Conservation (phyloP, 2,888 invertebrate species). For the Phytoseiulus persimilis region DNA sequence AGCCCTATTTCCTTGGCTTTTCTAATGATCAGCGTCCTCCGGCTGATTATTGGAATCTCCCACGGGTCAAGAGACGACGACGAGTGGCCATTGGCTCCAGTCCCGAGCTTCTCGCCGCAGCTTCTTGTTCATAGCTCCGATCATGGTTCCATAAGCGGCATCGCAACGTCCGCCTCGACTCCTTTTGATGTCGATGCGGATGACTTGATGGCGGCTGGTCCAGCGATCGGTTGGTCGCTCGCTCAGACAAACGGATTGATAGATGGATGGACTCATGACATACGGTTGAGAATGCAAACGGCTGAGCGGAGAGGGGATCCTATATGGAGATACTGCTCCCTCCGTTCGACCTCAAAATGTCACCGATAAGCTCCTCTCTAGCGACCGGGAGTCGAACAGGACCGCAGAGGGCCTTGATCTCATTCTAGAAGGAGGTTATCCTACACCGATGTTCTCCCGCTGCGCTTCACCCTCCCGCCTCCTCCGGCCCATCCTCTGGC, state of each 20-base stretch:
- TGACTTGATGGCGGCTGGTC: not conserved
- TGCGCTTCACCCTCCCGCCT: not conserved
- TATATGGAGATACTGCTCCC: constrained; percentile 17
- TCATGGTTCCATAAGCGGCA: not conserved
- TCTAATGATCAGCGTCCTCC: not conserved
- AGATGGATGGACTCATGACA: not conserved
- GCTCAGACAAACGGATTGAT: not conserved
- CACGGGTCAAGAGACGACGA: not conserved
- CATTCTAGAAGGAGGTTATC: not conserved
- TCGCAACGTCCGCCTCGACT: not conserved
- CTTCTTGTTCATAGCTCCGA: not conserved
- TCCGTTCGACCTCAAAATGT: constrained; percentile 34
- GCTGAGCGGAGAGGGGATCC: not conserved
- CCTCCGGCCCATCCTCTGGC: not conserved
- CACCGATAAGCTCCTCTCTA: constrained; percentile 7
- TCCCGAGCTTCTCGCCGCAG: not conserved
- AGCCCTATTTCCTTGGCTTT: not conserved
- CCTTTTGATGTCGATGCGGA: not conserved
- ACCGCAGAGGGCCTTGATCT: not conserved
- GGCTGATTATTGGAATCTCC: not conserved
- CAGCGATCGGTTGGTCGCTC: not conserved
- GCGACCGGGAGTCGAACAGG: not conserved
- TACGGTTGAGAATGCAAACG: not conserved
- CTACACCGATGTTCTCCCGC: not conserved
- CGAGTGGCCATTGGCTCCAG: not conserved